Evolutionary conservation across 2,888 invertebrate genomes (phyloP).

Genomic region (Sclerodermus sp.): DNA sequence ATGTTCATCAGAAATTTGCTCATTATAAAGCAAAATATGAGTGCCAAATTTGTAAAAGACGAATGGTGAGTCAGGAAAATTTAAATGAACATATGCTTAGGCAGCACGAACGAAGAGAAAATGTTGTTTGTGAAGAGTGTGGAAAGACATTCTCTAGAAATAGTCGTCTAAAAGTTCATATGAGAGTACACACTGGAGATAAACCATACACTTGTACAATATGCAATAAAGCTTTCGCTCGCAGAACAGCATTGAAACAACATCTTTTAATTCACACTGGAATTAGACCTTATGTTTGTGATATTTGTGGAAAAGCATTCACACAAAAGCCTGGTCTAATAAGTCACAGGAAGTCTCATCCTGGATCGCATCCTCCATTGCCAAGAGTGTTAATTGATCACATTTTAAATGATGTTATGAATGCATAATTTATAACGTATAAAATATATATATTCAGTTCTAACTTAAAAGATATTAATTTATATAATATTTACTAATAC

Average conservation of each 20-base stretch:
- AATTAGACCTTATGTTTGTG: conserved; percentile 50
- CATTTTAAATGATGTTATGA: conserved; percentile 48
- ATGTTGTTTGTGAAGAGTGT: conserved; percentile 55
- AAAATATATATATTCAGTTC: too few relatives aligned
- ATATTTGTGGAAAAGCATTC: conserved; percentile 53
- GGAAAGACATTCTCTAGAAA: conserved; percentile 52
- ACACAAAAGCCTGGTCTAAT: conserved; percentile 54
- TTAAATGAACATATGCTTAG: conserved; percentile 53
- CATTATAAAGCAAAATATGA: conserved; percentile 54
- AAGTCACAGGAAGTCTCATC: conserved; percentile 53
- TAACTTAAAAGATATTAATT: too few relatives aligned
- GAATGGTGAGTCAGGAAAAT: conserved; percentile 58
- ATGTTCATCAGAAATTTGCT: conserved; percentile 52
- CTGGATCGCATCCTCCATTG: conserved; percentile 50
- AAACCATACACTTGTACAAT: conserved; percentile 48
- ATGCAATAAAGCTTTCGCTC: conserved; percentile 48
- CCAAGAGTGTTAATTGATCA: conserved; percentile 52
- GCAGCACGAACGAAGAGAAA: conserved; percentile 51
- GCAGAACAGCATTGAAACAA: conserved; percentile 49
- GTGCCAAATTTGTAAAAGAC: conserved; percentile 49
- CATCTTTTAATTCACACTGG: conserved; percentile 53
- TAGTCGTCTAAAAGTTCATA: conserved; percentile 49
- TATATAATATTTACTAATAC: too few relatives aligned
- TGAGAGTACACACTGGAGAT: conserved; percentile 53
- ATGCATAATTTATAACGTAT: too few relatives aligned